Base-by-base conservation (phyloP, 2,888 invertebrate genomes). In the Lochmaea capreae region DNA sequence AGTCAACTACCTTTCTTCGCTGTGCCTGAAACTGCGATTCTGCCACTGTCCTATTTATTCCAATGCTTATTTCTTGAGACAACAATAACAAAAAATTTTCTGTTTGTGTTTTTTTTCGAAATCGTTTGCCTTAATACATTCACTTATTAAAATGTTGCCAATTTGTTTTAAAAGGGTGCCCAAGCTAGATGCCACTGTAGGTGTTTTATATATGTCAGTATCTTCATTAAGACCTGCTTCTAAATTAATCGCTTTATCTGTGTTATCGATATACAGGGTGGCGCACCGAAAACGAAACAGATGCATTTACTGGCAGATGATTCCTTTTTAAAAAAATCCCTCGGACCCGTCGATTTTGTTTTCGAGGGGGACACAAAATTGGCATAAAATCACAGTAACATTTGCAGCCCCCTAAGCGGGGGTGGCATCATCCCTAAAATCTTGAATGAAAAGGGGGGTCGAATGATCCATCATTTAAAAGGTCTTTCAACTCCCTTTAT, bases 111-210 rank as follows among this genome's bases (percentile, higher is more conserved):
- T 67, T 59, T 52, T 59, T 58, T 11, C 3, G 14, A 62, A 14
- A 54, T 49, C 49, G 14, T 65, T 14, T 10, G 22, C 26, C 43
- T 71, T 71, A 22, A 74, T 74, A 18, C 33, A 71, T 46, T 71
- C 67, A 14, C 46, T 59, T 54, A 72, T 63, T 12, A 72, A 54
- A 16, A 75, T 72, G 22, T 71, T 61, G 26, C 71, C 71, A 33
- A 79, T 59, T 68, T 79, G 73, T 49, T 78, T 78, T 9, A 80
- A 63, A n/a, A 76, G 52, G 9, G 78, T 79, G 6, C 78, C 79
- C 10, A 79, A 68, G n/a, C 52, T 75, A 26, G 70, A 74, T 18
- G 79, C 78, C 26, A 75, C 74, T 65, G 76, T 75, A 18, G 80
- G 79, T 33, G 76, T 73, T 66, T 67, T 59, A 63, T 73, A 79